phyloP scores from a whole-genome alignment of 2,888 invertebrate genomes.

The Nomada goodeniana region DNA sequence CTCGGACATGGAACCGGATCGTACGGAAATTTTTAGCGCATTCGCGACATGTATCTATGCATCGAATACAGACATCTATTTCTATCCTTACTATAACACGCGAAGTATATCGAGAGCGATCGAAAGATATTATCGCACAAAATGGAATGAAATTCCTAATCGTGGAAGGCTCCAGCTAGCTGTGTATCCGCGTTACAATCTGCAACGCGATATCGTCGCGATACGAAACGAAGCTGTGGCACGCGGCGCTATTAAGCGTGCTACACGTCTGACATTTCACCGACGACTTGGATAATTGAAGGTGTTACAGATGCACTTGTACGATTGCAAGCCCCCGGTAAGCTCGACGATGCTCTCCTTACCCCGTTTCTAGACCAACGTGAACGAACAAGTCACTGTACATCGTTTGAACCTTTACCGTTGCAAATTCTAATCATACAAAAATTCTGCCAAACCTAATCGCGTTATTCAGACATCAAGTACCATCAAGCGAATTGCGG shows the following conservation, averaged over 20 bases:
- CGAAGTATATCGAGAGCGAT: not conserved
- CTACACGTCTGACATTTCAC: slow-evolving; percentile 7
- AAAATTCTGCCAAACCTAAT: too few species aligned
- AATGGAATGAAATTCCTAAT: slow-evolving; percentile 21
- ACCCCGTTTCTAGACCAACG: not conserved
- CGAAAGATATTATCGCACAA: slow-evolving; percentile 13
- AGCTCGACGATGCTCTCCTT: not conserved
- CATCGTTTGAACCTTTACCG: not conserved
- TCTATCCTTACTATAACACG: not conserved
- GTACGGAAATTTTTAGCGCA: too few species aligned
- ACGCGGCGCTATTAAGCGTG: slow-evolving; percentile 29
- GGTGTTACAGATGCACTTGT: not conserved
- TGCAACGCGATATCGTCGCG: slow-evolving; percentile 8
- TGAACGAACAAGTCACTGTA: not conserved
- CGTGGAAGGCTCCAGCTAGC: slow-evolving; percentile 2
- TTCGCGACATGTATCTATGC: too few species aligned
- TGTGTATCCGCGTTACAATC: slow-evolving; percentile 15
- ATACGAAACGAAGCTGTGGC: slow-evolving; percentile 19
- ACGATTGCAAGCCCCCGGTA: not conserved
- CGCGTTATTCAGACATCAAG: too few species aligned
- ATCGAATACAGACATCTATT: not conserved
- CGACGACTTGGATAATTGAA: slow-evolving; percentile 32
- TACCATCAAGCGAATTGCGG: too few species aligned
- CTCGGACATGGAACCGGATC: too few species aligned
- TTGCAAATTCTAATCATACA: not conserved